Evolutionary conservation across 2,113 vertebrate genomes (phyloP).

Genomic region (Chauna torquata): DNA sequence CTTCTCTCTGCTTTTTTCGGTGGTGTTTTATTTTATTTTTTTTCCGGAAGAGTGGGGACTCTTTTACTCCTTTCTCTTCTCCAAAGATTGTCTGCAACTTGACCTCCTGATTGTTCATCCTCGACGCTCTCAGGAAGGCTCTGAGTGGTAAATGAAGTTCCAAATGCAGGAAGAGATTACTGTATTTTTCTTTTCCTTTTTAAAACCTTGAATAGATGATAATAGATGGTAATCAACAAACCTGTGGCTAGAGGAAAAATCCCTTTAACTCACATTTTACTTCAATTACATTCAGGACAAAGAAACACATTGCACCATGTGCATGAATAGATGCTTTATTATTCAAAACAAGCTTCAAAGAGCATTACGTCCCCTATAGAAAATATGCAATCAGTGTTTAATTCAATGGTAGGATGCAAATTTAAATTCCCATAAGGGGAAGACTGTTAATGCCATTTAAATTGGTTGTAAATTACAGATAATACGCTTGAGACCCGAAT

Average conservation of each 20-base stretch:
- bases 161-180: conserved; percentile 70
- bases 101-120: conserved; percentile 69
- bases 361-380: conserved; percentile 79
- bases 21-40: background rate
- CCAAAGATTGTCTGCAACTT: conserved; percentile 71
- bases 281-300: conserved; percentile 77
- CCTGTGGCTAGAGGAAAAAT: conserved; percentile 73
- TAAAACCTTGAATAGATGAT: conserved; percentile 74
- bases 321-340: conserved; percentile 80
- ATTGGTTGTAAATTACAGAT: conserved; percentile 87
- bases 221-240: conserved; percentile 79
- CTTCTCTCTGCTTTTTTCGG: conserved; percentile 31
- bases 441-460: conserved; percentile 84
- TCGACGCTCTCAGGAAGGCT: conserved; percentile 35
- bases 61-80: conserved; percentile 6
- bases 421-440: conserved; percentile 84
- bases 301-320: conserved; percentile 74
- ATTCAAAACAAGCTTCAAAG: conserved; percentile 82
- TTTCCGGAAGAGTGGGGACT: background rate
- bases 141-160: conserved; percentile 73
- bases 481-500: conserved; percentile 82
- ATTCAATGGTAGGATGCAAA: conserved; percentile 84
- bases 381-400: conserved; percentile 83
- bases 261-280: conserved; percentile 80
- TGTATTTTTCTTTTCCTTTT: conserved; percentile 72